Evolutionary conservation across 2,113 vertebrate genomes (phyloP).

Genomic region (Chunga burmeisteri): DNA sequence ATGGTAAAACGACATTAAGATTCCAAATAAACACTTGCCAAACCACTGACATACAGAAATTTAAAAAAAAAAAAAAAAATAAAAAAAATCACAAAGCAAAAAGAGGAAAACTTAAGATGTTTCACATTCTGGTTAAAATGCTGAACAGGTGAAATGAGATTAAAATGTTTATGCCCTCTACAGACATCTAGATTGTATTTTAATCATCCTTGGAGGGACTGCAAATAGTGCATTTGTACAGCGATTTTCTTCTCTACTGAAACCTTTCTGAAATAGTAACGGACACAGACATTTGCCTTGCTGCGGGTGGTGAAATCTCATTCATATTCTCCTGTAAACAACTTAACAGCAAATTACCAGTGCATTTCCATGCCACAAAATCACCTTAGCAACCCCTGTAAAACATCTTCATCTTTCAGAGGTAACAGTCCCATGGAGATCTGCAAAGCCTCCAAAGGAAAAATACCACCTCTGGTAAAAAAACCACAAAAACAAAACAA

Average conservation of each 20-base stretch:
- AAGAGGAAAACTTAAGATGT: background rate
- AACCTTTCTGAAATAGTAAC: background rate
- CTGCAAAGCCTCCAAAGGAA: background rate
- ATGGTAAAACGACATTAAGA: background rate
- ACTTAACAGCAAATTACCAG: constrained; percentile 52
- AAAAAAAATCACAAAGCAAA: background rate
- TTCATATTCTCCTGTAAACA: constrained; percentile 67
- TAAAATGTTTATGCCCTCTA: background rate
- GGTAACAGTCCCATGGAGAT: background rate
- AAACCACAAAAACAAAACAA: background rate
- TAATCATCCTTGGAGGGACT: background rate
- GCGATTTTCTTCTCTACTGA: background rate
- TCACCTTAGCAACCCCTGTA: constrained; percentile 72
- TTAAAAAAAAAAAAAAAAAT: background rate
- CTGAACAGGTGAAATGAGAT: background rate
- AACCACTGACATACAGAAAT: background rate
- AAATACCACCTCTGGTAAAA: background rate
- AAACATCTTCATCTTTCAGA: constrained; percentile 33
- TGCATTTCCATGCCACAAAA: constrained; percentile 49
- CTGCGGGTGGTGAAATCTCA: constrained; percentile 32
- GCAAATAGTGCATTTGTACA: rapidly evolving
- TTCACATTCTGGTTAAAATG: background rate
- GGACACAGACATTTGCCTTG: background rate
- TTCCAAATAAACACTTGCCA: background rate
- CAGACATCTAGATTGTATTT: background rate